Percentiles rank a stretch among this genome's conserved stretches.
Conservation (phyloP, 1,140 invertebrate genomes). For the Scaptodrosophila lebanonensis region DNA sequence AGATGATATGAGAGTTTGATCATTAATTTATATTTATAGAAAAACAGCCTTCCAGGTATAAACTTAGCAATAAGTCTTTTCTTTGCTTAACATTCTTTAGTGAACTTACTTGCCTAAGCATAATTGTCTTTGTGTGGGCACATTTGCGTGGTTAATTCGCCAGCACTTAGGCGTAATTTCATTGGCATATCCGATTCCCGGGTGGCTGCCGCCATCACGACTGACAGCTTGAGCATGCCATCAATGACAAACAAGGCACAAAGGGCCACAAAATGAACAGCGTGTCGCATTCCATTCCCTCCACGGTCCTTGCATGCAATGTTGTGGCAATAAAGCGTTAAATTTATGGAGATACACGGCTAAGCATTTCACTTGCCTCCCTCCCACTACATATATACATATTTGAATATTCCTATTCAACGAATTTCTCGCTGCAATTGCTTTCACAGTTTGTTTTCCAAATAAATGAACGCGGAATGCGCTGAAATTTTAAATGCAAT, state of each 20-base stretch:
- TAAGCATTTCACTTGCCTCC: background rate
- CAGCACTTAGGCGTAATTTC: slow-evolving; percentile 48
- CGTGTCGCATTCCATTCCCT: too few species aligned
- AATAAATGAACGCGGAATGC: background rate
- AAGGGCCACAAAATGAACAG: too few species aligned
- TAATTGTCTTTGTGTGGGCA: slow-evolving; percentile 12
- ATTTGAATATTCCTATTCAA: slow-evolving; percentile 7
- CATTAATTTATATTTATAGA: too few species aligned
- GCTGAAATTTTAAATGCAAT: too few species aligned
- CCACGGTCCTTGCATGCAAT: too few species aligned
- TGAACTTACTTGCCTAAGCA: background rate
- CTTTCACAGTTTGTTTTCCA: slow-evolving; percentile 18
- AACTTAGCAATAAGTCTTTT: too few species aligned
- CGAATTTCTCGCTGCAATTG: too few species aligned
- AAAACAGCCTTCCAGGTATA: too few species aligned
- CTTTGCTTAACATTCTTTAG: too few species aligned
- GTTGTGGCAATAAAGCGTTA: slow-evolving; percentile 42
- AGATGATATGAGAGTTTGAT: too few species aligned
- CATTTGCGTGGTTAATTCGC: slow-evolving; percentile 45
- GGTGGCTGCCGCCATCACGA: background rate
- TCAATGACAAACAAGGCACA: slow-evolving; percentile 32
- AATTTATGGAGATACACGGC: slow-evolving; percentile 28
- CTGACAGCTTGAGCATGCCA: slow-evolving; percentile 23
- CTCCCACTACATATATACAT: background rate
- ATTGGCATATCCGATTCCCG: slow-evolving; percentile 40